A percentile compares a stretch with the other conserved stretches of the same genome.
Conservation (phyloP, 2,113 vertebrate genomes). For the Camarhynchus parvulus region DNA sequence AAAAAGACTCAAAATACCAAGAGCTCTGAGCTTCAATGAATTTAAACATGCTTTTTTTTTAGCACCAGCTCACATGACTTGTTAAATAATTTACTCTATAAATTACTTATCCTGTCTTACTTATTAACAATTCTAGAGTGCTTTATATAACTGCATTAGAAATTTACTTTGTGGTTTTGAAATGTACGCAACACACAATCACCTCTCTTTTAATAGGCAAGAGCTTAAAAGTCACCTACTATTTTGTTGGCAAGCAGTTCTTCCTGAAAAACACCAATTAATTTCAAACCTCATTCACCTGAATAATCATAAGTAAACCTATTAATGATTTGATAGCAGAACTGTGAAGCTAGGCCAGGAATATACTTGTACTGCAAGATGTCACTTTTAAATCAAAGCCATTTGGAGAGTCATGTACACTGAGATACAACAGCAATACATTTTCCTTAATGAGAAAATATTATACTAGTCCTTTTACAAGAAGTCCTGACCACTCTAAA, state of each 20-base stretch:
- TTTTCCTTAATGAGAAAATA: not conserved
- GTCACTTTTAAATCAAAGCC: not conserved
- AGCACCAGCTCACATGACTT: constrained; percentile 49
- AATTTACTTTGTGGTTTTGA: constrained; percentile 66
- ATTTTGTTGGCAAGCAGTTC: constrained; percentile 23
- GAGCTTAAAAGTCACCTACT: constrained; percentile 29
- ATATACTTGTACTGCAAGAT: constrained; percentile 8
- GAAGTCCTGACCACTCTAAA: not conserved
- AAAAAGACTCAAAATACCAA: constrained; percentile 25
- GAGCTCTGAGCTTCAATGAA: not conserved
- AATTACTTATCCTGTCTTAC: constrained; percentile 66
- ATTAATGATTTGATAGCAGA: constrained; percentile 48
- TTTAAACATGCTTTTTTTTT: constrained; percentile 30
- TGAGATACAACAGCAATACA: not conserved
- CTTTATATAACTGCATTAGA: constrained; percentile 66
- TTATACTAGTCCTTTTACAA: not conserved
- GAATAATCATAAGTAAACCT: constrained; percentile 52
- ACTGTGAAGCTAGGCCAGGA: constrained; percentile 45
- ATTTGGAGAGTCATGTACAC: not conserved
- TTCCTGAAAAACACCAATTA: constrained; percentile 64
- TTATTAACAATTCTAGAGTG: constrained; percentile 75
- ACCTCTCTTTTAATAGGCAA: constrained; percentile 23
- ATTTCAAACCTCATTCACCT: constrained; percentile 61
- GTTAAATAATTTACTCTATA: constrained; percentile 76
- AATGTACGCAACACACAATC: constrained; percentile 43